Base-by-base conservation (phyloP, 2,797 vertebrate species). In the Amazonetta brasiliensis region DNA sequence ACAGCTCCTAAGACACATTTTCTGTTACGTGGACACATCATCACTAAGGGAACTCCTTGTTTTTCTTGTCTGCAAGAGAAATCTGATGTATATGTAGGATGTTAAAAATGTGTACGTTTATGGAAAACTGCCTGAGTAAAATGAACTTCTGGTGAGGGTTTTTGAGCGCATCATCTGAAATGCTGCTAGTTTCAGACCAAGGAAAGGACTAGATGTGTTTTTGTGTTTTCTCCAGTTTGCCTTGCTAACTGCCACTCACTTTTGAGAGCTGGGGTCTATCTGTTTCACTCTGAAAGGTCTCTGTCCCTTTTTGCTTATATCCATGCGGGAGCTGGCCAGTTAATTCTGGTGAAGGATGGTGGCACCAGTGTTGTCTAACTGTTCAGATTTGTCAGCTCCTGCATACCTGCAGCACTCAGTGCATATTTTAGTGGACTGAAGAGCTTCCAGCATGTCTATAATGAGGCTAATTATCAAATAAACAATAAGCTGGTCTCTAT, bases 31-130 rank as follows among this genome's bases (percentile, higher is more conserved):
- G 90, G 92, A 94, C 79, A 84, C 82, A 77, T 62, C 76, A 77
- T 62, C 80, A 12, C 91, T 81, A 92, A 87, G 91, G 94, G 89
- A 96, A 95, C 87, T 87, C 93, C 95, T 81, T 96, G 92, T 80
- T 93, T 96, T 95, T 95, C 79, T 73, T 84, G 46, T 75, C 91
- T 91, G 89, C 79, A 78, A 78, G 90, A 91, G 17, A 58, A 80
- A 8, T 50, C 68, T 89, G 82, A 83, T 46, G 66, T 72, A 26
- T 58, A 74, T 33, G 93, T 92, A 74, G 91, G 89, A 75, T 81
- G 91, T 84, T 91, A 81, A 89, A 83, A 85, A 89, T 39, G 7
- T 55, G 37, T 88, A 80, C 39, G 20, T 91, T 92, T 95, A 68
- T 75, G 89, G 92, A 84, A 95, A 93, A 92, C 69, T 85, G 76